Conservation (phyloP, 2,797 vertebrate species). For the Macropodus opercularis region DNA sequence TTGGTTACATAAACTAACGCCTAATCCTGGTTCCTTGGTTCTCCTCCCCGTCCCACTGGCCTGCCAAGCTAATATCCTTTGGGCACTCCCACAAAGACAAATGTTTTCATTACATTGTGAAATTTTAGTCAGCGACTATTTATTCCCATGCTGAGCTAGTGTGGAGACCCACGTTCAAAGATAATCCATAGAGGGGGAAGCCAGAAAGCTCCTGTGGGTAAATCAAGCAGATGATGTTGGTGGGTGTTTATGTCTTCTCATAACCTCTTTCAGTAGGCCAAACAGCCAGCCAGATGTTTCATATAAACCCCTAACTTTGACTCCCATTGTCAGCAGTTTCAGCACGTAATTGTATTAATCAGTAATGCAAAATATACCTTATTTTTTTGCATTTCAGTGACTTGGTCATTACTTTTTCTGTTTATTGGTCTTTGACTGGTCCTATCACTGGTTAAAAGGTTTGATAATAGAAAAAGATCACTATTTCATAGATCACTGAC, state of each 20-base stretch:
- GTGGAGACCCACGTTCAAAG: conserved; percentile 22
- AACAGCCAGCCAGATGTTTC: conserved; percentile 41
- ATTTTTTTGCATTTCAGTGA: too few relatives aligned
- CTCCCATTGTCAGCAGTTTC: conserved; percentile 33
- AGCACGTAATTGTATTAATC: not conserved
- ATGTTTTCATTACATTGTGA: conserved; percentile 73
- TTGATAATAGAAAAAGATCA: too few relatives aligned
- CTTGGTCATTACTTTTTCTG: too few relatives aligned
- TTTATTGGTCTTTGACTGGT: too few relatives aligned
- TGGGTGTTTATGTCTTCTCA: conserved; percentile 45
- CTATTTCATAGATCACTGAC: too few relatives aligned
- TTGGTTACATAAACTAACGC: conserved; percentile 69
- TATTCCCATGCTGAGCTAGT: conserved; percentile 57
- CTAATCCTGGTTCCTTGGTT: conserved; percentile 42
- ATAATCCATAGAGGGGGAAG: conserved; percentile 12
- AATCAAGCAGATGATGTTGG: conserved; percentile 40
- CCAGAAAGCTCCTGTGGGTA: conserved; percentile 51
- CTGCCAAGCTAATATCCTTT: conserved; percentile 52
- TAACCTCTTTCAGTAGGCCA: conserved; percentile 33
- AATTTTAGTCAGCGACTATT: conserved; percentile 58
- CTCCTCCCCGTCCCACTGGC: conserved; percentile 34
- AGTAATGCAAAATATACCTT: too few relatives aligned
- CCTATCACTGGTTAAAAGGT: too few relatives aligned
- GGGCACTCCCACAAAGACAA: conserved; percentile 52
- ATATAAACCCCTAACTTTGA: conserved; percentile 16